A percentile compares a stretch with the other conserved stretches of the same genome.
These are phyloP conservation scores for Patella caerulea DNA, from an alignment of 2,888 invertebrate genomes.

Conservation along the genomic window DNA sequence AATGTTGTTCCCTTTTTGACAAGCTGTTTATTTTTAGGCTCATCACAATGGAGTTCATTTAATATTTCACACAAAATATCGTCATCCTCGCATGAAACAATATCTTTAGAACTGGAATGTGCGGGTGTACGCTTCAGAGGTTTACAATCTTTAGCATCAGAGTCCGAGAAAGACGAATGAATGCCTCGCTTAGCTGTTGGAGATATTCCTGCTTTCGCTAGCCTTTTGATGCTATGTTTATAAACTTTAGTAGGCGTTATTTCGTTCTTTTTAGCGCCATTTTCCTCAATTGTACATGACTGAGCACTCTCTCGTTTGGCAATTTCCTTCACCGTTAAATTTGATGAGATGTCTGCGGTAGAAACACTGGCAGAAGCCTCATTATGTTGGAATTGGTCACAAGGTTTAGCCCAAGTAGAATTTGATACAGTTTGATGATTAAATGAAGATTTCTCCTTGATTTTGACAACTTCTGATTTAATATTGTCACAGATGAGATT, in stretches of 20 bases:
- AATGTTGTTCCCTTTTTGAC: too few relatives aligned
- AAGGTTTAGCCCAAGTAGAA: too few relatives aligned
- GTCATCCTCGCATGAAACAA: neutral
- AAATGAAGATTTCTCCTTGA: too few relatives aligned
- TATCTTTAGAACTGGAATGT: neutral
- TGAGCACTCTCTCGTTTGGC: too few relatives aligned
- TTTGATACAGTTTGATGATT: too few relatives aligned
- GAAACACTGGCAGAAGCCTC: neutral
- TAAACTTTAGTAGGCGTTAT: conserved; percentile 38
- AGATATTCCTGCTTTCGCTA: conserved; percentile 48
- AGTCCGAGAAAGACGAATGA: neutral
- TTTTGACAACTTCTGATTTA: neutral
- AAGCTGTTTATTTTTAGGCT: neutral
- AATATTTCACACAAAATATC: conserved; percentile 16
- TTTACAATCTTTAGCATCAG: conserved; percentile 7
- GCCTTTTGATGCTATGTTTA: conserved; percentile 39
- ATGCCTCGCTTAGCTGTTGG: conserved; percentile 44
- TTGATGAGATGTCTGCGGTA: neutral
- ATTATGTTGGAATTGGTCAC: neutral
- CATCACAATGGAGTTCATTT: conserved; percentile 6
- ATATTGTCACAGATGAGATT: neutral
- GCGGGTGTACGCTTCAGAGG: neutral
- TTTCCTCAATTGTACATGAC: too few relatives aligned
- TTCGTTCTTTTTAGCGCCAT: neutral
- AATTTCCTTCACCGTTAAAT: neutral